phyloP scores from a whole-genome alignment of 2,888 invertebrate species.

The Biston betularia region DNA sequence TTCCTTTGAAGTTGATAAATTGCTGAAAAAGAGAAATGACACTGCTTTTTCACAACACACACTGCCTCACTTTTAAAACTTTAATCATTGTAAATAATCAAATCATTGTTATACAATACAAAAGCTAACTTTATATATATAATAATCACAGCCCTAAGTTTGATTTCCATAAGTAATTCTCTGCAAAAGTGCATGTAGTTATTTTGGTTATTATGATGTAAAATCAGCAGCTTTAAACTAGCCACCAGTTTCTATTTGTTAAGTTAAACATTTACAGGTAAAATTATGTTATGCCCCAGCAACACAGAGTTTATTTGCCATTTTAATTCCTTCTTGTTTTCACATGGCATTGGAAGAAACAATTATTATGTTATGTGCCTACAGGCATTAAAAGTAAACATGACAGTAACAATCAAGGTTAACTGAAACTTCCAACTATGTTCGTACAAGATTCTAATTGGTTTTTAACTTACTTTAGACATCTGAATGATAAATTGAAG shows the following conservation, averaged over 20 bases:
- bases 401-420: conserved; percentile 28
- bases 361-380: conserved; percentile 2
- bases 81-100: too few relatives aligned
- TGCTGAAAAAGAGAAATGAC: conserved; percentile 75
- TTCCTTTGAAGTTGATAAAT: conserved; percentile 15
- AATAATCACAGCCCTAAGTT: too few relatives aligned
- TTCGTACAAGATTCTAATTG: conserved; percentile 23
- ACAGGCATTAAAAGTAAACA: conserved; percentile 15
- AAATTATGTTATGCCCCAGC: not conserved
- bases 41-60: conserved; percentile 63
- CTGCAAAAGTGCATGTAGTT: too few relatives aligned
- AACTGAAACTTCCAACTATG: conserved; percentile 27
- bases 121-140: too few relatives aligned
- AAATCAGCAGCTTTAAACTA: not conserved
- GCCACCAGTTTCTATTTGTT: not conserved
- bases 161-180: too few relatives aligned
- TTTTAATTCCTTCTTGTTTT: conserved; percentile 12
- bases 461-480: conserved; percentile 1
- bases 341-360: conserved; percentile 26
- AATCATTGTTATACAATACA: too few relatives aligned
- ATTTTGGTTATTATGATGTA: too few relatives aligned
- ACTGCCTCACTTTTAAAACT: conserved; percentile 32
- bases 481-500: conserved; percentile 7
- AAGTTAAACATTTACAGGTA: not conserved
- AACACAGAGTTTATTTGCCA: not conserved